Percentiles rank a stretch among this genome's conserved stretches.
Conservation (phyloP, 1,140 invertebrate genomes). For the Odontomachus brunneus region DNA sequence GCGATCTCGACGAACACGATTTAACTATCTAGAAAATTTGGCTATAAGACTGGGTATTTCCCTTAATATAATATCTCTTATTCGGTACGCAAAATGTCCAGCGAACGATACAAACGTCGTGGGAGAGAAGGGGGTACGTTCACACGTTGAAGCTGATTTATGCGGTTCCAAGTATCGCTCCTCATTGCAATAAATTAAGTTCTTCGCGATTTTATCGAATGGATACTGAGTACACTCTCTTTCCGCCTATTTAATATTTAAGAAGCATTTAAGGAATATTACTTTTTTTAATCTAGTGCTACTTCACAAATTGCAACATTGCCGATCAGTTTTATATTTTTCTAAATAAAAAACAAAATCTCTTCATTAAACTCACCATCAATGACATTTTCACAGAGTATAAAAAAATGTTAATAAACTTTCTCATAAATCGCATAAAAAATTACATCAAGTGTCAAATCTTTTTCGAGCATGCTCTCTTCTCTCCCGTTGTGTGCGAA, state of each 20-base stretch:
- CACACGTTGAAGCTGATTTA: background rate
- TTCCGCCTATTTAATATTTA: too few relatives aligned
- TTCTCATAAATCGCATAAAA: too few relatives aligned
- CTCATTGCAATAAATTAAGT: background rate
- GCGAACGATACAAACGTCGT: background rate
- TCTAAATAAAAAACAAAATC: too few relatives aligned
- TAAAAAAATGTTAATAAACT: too few relatives aligned
- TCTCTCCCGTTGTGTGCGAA: background rate
- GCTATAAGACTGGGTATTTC: constrained; percentile 29
- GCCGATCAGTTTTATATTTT: too few relatives aligned
- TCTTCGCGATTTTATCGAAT: too few relatives aligned
- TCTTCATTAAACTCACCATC: too few relatives aligned
- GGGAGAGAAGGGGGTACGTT: constrained; percentile 14
- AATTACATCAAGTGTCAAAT: background rate
- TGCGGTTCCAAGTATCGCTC: background rate
- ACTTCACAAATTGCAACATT: too few relatives aligned
- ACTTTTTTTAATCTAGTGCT: too few relatives aligned
- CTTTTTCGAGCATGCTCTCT: constrained; percentile 5
- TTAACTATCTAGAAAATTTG: constrained; percentile 51
- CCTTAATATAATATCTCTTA: constrained; percentile 1
- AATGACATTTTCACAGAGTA: too few relatives aligned
- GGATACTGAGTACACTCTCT: too few relatives aligned
- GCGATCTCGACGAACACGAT: constrained; percentile 5
- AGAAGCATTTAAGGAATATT: too few relatives aligned
- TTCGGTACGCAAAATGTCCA: constrained; percentile 1